A percentile compares a stretch with the other conserved stretches of the same genome.
These are phyloP conservation scores for Sapajus apella DNA, from an alignment of 2,113 vertebrate species.

Conservation along the genomic window DNA sequence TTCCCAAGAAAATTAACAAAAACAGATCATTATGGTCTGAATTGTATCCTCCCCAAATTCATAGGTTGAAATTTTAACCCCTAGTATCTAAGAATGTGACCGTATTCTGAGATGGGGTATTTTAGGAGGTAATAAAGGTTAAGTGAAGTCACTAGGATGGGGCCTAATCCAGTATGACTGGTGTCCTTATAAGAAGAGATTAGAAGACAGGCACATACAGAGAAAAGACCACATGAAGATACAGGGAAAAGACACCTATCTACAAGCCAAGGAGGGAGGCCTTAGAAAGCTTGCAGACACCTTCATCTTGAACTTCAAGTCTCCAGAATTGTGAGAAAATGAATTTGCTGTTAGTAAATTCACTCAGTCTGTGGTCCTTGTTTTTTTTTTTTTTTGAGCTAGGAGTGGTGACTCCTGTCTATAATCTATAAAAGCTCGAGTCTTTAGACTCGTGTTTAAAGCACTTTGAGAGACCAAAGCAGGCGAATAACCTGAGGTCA, in stretches of 20 bases:
- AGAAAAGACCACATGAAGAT: not conserved
- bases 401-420: too few relatives aligned
- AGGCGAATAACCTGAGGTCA: too few relatives aligned
- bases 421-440: too few relatives aligned
- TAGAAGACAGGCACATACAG: not conserved
- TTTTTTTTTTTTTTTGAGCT: not conserved
- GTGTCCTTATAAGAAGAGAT: not conserved
- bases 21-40: not conserved
- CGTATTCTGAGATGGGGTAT: not conserved
- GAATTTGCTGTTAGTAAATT: not conserved
- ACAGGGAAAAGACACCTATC: not conserved
- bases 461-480: too few relatives aligned
- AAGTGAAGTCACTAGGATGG: not conserved
- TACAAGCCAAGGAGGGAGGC: not conserved
- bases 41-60: not conserved
- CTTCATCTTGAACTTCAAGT: not conserved
- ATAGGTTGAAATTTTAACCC: not conserved
- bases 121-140: not conserved
- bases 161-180: not conserved
- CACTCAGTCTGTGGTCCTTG: not conserved
- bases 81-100: not conserved
- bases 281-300: not conserved
- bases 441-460: too few relatives aligned
- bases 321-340: not conserved
- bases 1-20: not conserved